A percentile compares a stretch with the other conserved stretches of the same genome.
Conservation (phyloP, 2,113 vertebrate species). For the Gymnogyps californianus region DNA sequence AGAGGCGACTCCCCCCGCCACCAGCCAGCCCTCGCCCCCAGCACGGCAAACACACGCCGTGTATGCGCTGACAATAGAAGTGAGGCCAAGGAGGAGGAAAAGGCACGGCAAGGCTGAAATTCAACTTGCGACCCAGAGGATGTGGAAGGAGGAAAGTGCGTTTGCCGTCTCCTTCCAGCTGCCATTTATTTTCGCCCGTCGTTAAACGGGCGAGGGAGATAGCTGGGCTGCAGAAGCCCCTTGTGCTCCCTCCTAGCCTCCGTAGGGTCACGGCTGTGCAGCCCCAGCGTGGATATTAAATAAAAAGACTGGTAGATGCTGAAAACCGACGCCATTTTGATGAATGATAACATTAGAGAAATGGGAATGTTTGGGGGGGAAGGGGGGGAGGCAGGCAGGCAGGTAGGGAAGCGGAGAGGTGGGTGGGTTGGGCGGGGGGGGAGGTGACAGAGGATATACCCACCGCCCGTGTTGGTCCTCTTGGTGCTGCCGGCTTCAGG, state of each 20-base stretch:
- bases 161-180: constrained; percentile 61
- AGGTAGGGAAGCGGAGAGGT: constrained; percentile 31
- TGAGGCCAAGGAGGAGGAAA: constrained; percentile 48
- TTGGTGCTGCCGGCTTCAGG: constrained; percentile 85
- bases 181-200: constrained; percentile 72
- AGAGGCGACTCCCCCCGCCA: constrained; percentile 57
- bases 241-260: constrained; percentile 39
- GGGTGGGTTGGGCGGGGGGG: background rate
- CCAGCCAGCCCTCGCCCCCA: constrained; percentile 63
- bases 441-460: constrained; percentile 63
- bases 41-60: constrained; percentile 68
- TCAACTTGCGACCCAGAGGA: constrained; percentile 69
- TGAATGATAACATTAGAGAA: constrained; percentile 78
- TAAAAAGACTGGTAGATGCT: constrained; percentile 72
- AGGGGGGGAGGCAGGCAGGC: background rate
- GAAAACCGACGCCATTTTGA: constrained; percentile 84
- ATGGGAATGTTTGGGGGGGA: constrained; percentile 59
- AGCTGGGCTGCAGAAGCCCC: constrained; percentile 10
- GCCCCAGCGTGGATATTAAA: constrained; percentile 59
- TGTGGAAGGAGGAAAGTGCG: constrained; percentile 43
- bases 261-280: constrained; percentile 45
- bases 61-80: constrained; percentile 61
- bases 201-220: background rate
- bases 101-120: constrained; percentile 43
- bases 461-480: constrained; percentile 84